Conservation (phyloP, 53 echinoderm and acorn worm species). For the Paracentrotus lividus region DNA sequence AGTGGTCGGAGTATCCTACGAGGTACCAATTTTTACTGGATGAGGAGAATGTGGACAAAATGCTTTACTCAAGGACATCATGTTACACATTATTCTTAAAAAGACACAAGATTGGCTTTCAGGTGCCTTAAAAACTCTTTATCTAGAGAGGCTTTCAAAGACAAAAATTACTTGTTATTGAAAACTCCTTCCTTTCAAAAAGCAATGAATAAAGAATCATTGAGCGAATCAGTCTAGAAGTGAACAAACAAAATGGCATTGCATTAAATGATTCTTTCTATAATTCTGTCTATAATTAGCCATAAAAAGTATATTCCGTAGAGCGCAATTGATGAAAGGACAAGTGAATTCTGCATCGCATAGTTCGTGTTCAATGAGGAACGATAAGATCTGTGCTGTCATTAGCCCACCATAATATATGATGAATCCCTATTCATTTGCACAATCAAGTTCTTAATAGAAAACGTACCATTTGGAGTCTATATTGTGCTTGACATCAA, state of each 20-base stretch:
- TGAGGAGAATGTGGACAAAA: too few relatives aligned
- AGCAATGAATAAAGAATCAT: neutral
- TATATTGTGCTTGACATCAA: neutral
- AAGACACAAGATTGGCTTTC: too few relatives aligned
- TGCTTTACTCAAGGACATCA: too few relatives aligned
- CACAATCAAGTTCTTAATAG: neutral
- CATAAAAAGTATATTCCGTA: neutral
- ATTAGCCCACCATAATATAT: neutral
- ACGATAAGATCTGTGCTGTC: neutral
- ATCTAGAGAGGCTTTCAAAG: too few relatives aligned
- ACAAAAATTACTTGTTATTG: neutral
- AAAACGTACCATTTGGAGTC: slow-evolving; percentile 23
- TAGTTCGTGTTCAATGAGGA: neutral
- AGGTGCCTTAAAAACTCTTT: too few relatives aligned
- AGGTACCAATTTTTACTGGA: too few relatives aligned
- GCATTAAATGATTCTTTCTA: neutral
- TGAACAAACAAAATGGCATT: neutral
- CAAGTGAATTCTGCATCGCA: neutral
- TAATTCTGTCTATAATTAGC: too few relatives aligned
- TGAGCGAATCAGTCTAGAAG: neutral
- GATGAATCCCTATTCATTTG: neutral
- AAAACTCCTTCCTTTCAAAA: neutral
- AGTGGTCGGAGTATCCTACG: too few relatives aligned
- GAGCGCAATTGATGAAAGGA: neutral
- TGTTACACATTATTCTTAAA: too few relatives aligned